Evolutionary conservation across 1,140 invertebrate species (phyloP).

Genomic region (Heliconius eleuchia): DNA sequence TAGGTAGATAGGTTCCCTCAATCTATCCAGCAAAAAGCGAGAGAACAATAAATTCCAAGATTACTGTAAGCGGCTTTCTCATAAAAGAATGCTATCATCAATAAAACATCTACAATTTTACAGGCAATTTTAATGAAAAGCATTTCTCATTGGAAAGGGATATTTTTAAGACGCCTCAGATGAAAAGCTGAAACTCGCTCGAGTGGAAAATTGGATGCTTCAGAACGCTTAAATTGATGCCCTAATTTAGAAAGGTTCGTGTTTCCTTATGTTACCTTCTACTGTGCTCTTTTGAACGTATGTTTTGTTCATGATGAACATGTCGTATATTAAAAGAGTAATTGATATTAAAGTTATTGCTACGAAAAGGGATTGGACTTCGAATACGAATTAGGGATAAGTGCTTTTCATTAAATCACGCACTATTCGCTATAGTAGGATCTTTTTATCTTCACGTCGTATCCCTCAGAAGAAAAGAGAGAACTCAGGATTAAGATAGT

Average conservation of each 20-base stretch:
- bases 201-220: conserved; percentile 53
- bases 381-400: no score
- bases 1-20: neutral
- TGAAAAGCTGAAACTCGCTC: conserved; percentile 34
- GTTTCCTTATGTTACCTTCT: conserved; percentile 25
- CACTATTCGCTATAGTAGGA: no score
- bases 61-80: no score
- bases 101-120: neutral
- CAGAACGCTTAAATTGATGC: conserved; percentile 50
- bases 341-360: no score
- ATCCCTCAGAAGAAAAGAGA: no score
- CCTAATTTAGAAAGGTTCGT: conserved; percentile 43
- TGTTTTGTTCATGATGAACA: neutral
- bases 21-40: neutral
- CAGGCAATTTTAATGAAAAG: conserved; percentile 2
- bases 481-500: no score
- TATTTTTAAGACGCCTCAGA: conserved; percentile 17
- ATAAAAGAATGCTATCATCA: no score
- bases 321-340: neutral
- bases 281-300: neutral
- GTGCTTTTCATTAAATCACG: no score
- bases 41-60: no score
- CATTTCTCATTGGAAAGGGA: conserved; percentile 9
- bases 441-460: no score
- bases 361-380: no score